Evolutionary conservation across 2,113 vertebrate species (phyloP).

Genomic region (Oplegnathus fasciatus): DNA sequence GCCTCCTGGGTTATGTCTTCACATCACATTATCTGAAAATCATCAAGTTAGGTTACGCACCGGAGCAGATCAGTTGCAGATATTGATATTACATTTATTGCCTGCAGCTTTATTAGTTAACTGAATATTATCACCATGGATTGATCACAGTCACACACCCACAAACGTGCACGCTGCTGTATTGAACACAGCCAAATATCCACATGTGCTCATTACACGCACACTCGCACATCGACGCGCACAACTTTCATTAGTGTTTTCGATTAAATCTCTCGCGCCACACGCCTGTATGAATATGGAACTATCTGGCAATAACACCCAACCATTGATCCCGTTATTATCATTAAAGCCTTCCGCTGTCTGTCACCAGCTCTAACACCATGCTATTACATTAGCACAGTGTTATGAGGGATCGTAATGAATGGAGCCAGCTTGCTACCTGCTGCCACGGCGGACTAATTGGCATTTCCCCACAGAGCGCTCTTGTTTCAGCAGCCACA

Average conservation of each 20-base stretch:
- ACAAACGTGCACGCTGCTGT: constrained; percentile 11
- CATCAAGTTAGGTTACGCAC: constrained; percentile 59
- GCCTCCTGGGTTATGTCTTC: constrained; percentile 62
- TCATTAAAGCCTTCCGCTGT: constrained; percentile 62
- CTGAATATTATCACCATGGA: constrained; percentile 63
- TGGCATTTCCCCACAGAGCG: constrained; percentile 75
- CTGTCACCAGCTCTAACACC: constrained; percentile 52
- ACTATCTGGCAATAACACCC: constrained; percentile 43
- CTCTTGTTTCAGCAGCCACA: constrained; percentile 66
- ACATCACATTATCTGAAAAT: constrained; percentile 72
- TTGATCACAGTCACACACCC: constrained; percentile 36
- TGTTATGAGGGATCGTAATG: constrained; percentile 73
- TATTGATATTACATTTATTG: constrained; percentile 76
- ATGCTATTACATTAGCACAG: constrained; percentile 59
- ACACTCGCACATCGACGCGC: not conserved
- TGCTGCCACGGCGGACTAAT: constrained; percentile 73
- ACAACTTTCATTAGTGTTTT: constrained; percentile 51
- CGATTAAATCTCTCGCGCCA: constrained; percentile 32
- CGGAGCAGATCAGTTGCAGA: constrained; percentile 59
- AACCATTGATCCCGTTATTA: constrained; percentile 71
- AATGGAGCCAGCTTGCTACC: constrained; percentile 69
- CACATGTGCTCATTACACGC: constrained; percentile 3
- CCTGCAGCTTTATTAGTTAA: constrained; percentile 71
- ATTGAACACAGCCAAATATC: constrained; percentile 2
- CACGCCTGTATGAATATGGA: constrained; percentile 38